These are phyloP conservation scores for Drosophila nasuta DNA, from an alignment of 1,140 invertebrate species.

Conservation along the genomic window DNA sequence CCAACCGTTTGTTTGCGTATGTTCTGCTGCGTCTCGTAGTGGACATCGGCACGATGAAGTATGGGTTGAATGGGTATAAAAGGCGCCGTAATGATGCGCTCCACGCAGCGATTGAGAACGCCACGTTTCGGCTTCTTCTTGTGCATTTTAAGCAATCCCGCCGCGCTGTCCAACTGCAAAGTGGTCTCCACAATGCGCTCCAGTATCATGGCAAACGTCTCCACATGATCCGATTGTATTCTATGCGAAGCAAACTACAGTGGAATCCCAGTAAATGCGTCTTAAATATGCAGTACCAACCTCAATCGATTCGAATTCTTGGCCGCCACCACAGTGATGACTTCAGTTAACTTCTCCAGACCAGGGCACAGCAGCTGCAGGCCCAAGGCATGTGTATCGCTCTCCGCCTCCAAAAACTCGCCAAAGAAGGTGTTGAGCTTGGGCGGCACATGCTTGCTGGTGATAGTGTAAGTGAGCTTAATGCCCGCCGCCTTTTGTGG, in stretches of 20 bases:
- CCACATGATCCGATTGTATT: slow-evolving; percentile 79
- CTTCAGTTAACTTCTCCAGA: slow-evolving; percentile 64
- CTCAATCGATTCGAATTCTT: slow-evolving; percentile 81
- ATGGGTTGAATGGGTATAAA: slow-evolving; percentile 74
- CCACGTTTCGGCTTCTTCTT: slow-evolving; percentile 66
- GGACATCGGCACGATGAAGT: slow-evolving; percentile 69
- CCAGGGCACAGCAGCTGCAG: slow-evolving; percentile 69
- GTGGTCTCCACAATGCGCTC: slow-evolving; percentile 69
- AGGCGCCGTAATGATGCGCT: slow-evolving; percentile 68
- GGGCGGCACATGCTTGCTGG: slow-evolving; percentile 58
- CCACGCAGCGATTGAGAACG: slow-evolving; percentile 65
- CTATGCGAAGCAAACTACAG: slow-evolving; percentile 28
- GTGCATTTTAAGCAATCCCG: slow-evolving; percentile 61
- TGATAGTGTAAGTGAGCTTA: slow-evolving; percentile 78
- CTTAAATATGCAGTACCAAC: slow-evolving; percentile 18
- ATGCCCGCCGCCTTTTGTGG: slow-evolving; percentile 79
- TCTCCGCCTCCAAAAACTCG: slow-evolving; percentile 65
- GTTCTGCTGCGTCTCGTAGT: slow-evolving; percentile 76
- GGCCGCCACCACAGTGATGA: slow-evolving; percentile 78
- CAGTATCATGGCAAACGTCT: slow-evolving; percentile 73
- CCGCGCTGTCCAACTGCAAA: slow-evolving; percentile 49
- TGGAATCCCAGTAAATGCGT: not conserved
- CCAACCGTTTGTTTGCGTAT: slow-evolving; percentile 75
- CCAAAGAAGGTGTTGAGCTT: slow-evolving; percentile 71
- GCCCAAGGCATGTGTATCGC: slow-evolving; percentile 71